Percentiles rank a stretch among this genome's conserved stretches.
phyloP scores from a whole-genome alignment of 2,797 vertebrate genomes.

The Xyrichtys novacula region DNA sequence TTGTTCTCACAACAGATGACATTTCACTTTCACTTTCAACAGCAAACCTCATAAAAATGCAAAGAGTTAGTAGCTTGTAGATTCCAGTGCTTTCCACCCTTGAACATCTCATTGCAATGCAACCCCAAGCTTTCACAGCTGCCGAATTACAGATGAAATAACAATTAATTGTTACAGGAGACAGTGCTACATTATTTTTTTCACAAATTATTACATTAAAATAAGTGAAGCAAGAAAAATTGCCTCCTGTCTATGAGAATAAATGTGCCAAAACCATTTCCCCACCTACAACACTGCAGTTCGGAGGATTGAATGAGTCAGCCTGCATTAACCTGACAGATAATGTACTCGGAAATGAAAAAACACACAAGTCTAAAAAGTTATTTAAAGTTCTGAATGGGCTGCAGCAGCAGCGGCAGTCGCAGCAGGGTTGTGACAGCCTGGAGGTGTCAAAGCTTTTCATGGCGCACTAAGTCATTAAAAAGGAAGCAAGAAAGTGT shows the following conservation, averaged over 20 bases:
- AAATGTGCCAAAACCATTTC: not conserved
- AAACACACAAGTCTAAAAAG: slow-evolving; percentile 10
- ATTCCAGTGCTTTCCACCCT: no score
- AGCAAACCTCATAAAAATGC: no score
- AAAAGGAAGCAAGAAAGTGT: slow-evolving; percentile 26
- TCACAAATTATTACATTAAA: slow-evolving; percentile 1
- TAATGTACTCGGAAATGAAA: slow-evolving; percentile 3
- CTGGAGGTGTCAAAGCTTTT: slow-evolving; percentile 26
- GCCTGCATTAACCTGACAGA: not conserved
- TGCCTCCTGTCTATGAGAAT: not conserved
- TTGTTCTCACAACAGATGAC: no score
- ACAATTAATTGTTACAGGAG: not conserved
- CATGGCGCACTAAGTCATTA: slow-evolving; percentile 15
- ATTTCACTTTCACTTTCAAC: no score
- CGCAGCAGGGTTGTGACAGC: not conserved
- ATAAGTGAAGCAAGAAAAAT: not conserved
- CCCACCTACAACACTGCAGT: not conserved
- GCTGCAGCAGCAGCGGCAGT: slow-evolving; percentile 10
- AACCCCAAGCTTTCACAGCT: no score
- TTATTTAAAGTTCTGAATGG: slow-evolving; percentile 12
- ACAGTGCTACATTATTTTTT: not conserved
- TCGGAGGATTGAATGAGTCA: slow-evolving; percentile 15
- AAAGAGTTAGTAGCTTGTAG: no score
- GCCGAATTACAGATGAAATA: no score
- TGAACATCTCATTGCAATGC: no score